Evolutionary conservation across 2,113 vertebrate genomes (phyloP), one percentile per base, ranked within the genome.

Genomic region (Mesoclemmys tuberculata): DNA sequence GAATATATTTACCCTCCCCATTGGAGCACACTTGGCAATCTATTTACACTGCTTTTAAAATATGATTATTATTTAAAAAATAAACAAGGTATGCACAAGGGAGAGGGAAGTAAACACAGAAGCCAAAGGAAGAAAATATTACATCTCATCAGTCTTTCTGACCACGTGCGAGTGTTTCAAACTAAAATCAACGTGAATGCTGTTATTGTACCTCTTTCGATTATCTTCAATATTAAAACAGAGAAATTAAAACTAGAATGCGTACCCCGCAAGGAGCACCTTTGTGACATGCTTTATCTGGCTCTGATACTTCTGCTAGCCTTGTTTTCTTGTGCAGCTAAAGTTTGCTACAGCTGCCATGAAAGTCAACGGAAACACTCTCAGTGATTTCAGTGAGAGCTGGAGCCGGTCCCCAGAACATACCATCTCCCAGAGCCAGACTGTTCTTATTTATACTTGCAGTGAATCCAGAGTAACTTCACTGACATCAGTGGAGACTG

Each of bases 41-140:
- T 96, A 96, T 97, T 97, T 97, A 97, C 90, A 96, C 95, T 93
- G 90, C 96, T 98, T 96, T 97, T 92, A 97, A 97, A 98, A 96
- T 95, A 95, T 83, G 87, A 95, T 96, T 97, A 95, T 97, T 96
- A 92, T 97, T 95, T 97, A 89, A 95, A 96, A 96, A 97, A 91
- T 95, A 92, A 94, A 97, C 93, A 98, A 97, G 96, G 96, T 94
- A 94, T 92, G 74, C 89, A 93, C 74, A 95, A 90, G 93, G 95
- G 89, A 94, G 89, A 91, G 93, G 16, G 46, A 97, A 96, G 82
- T 84, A 97, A 97, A 97, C 84, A 95, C 83, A 93, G 88, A 97
- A 95, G 77, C 35, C 27, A 93, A 68, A 80, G 38, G 74, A 90
- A 24, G 21, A 52, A 93, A 38, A 27, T 5, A 54, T 35, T 64